A percentile compares a stretch with the other conserved stretches of the same genome.
Conservation (phyloP, 2,797 vertebrate species). For the Molossus molossus region DNA sequence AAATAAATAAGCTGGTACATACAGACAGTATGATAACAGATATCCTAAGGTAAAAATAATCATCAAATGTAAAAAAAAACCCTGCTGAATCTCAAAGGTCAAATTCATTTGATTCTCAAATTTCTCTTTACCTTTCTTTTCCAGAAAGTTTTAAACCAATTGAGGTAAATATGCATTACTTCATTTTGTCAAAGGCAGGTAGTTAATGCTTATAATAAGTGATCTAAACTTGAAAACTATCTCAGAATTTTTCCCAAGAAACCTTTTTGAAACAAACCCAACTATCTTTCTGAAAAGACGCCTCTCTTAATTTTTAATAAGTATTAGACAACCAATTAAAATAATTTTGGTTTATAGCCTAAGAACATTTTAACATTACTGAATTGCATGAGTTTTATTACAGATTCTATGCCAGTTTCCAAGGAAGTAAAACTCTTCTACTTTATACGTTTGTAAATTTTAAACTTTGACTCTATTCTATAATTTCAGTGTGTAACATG, state of each 20-base stretch:
- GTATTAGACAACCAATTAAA: background rate
- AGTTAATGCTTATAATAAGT: conserved; percentile 3
- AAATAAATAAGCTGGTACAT: conserved; percentile 27
- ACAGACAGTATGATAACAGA: background rate
- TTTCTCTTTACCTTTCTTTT: conserved; percentile 40
- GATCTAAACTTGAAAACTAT: conserved; percentile 19
- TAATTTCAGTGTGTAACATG: background rate
- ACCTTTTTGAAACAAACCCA: background rate
- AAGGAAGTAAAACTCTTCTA: conserved; percentile 24
- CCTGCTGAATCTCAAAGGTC: background rate
- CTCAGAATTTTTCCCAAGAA: background rate
- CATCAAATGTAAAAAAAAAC: background rate
- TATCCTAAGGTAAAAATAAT: background rate
- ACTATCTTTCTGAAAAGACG: conserved; percentile 1
- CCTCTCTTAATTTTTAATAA: background rate
- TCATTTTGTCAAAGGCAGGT: conserved; percentile 32
- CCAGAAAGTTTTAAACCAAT: conserved; percentile 48
- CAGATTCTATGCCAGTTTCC: background rate
- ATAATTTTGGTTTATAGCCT: background rate
- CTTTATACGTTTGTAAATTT: background rate
- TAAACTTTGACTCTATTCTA: background rate
- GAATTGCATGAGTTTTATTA: background rate
- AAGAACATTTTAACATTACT: conserved; percentile 14
- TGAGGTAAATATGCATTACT: background rate
- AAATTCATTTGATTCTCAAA: background rate